Evolutionary conservation across 1,140 invertebrate genomes (phyloP).

Genomic region (Drosophila littoralis): DNA sequence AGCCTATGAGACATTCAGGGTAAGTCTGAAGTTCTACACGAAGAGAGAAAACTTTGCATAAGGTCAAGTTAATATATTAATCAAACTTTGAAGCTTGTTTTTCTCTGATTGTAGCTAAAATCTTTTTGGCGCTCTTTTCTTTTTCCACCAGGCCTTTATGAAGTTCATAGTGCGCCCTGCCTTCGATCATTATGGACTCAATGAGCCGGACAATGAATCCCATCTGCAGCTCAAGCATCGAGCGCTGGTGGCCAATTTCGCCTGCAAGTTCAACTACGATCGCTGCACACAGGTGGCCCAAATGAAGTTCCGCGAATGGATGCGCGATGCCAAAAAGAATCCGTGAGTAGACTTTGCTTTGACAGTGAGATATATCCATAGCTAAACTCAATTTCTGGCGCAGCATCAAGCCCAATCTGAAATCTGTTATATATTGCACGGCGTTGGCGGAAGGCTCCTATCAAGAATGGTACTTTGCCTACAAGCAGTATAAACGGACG

Average conservation of each 20-base stretch:
- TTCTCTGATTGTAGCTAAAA: no score
- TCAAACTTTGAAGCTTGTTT: no score
- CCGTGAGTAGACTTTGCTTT: constrained; percentile 54
- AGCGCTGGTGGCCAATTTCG: constrained; percentile 84
- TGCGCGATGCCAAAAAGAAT: constrained; percentile 65
- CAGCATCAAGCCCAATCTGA: constrained; percentile 85
- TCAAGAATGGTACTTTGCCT: constrained; percentile 86
- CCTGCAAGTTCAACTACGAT: constrained; percentile 85
- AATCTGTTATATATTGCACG: constrained; percentile 86
- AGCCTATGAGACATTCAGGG: constrained; percentile 81
- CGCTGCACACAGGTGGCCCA: constrained; percentile 84
- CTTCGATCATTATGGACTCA: constrained; percentile 81
- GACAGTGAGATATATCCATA: background rate
- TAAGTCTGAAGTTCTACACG: constrained; percentile 19
- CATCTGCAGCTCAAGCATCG: constrained; percentile 85
- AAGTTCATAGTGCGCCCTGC: constrained; percentile 75
- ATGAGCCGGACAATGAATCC: constrained; percentile 78
- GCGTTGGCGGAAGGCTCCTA: constrained; percentile 85
- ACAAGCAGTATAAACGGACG: constrained; percentile 85
- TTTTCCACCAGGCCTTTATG: constrained; percentile 71
- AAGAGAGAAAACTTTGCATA: no score
- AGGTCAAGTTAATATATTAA: background rate
- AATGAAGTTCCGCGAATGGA: constrained; percentile 85
- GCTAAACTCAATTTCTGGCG: background rate
- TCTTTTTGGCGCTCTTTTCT: background rate